Percentiles rank a stretch among this genome's conserved stretches.
Conservation (phyloP, 2,888 invertebrate genomes). For the Plebejus anna region DNA sequence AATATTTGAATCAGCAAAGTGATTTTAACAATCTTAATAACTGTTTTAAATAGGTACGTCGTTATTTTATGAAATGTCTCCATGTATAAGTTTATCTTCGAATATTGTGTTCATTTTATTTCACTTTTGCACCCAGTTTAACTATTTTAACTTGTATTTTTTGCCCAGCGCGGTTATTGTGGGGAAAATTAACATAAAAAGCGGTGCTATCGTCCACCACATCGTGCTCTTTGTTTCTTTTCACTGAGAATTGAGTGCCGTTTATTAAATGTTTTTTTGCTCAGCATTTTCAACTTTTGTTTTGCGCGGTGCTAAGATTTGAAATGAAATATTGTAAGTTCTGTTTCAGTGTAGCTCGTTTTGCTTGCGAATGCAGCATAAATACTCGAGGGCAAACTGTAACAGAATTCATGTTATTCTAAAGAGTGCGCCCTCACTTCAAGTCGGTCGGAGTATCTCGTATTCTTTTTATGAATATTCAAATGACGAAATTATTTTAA, state of each 20-base stretch:
- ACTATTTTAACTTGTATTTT: slow-evolving; percentile 11
- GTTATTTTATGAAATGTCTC: background rate
- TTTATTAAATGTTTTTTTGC: slow-evolving; percentile 20
- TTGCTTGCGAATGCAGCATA: slow-evolving; percentile 10
- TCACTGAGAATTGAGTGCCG: slow-evolving; percentile 12
- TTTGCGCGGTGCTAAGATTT: background rate
- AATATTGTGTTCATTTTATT: slow-evolving; percentile 1
- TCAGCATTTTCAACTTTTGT: slow-evolving; percentile 9
- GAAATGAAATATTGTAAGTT: slow-evolving; percentile 1
- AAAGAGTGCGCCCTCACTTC: background rate
- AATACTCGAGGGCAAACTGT: slow-evolving; percentile 8
- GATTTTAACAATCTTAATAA: background rate
- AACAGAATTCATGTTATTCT: slow-evolving; percentile 1
- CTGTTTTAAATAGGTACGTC: background rate
- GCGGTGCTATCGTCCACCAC: slow-evolving; percentile 3
- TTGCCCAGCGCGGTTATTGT: background rate
- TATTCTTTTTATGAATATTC: background rate
- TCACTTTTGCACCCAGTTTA: background rate
- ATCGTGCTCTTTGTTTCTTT: slow-evolving; percentile 22
- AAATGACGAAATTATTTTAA: background rate
- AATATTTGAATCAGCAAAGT: background rate
- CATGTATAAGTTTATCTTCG: background rate
- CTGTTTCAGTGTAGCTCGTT: background rate
- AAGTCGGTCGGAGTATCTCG: background rate
- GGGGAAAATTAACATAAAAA: slow-evolving; percentile 20